Evolutionary conservation across 1,140 invertebrate genomes (phyloP), one percentile per base, ranked within the genome.

Genomic region (Drosophila cardini): DNA sequence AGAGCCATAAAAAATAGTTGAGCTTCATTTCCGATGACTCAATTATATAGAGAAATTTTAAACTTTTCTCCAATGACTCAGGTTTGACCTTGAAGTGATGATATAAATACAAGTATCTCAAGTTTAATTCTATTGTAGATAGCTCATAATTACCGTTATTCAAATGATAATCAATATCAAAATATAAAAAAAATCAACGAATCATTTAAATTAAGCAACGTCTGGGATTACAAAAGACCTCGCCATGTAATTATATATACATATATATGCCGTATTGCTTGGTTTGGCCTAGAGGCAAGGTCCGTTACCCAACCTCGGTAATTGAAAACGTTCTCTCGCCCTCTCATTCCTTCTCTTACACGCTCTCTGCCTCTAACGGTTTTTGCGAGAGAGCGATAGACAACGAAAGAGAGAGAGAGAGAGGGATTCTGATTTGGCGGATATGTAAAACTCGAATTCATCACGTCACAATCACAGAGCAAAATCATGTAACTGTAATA

Each of bases 401-500:
- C 13, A 16, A 58, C 18, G 18, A 13, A 16, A 26, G 15, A 10
- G 65, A 36, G 45, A 18, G 36, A 9, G 11, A 15, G 57, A 30
- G 30, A 21, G 71, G 21, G 2, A 68, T 34, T 36, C n/a, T 16
- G 42, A 2, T 58, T 16, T 10, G 11, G 34, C 2, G 3, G 2
- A 18, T 26, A 38, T 50, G 11, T 36, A 43, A 13, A 38, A 57
- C 48, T 85, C 73, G 73, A 85, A 74, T 80, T 70, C 77, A 78
- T 67, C 82, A 78, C 74, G 57, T 62, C 74, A 78, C 46, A 42
- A 42, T 72, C 30, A 10, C 3, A 10, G 36, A 38, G 36, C 36
- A 60, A 67, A 43, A 21, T 58, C 68, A 68, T 75, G 78, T 78
- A 87, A 82, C 75, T 87, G 82, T 86, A 86, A 86, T 86, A 78